A percentile compares a stretch with the other conserved stretches of the same genome.
Conservation (phyloP, 2,888 invertebrate species). For the Seira sanloemensis region DNA sequence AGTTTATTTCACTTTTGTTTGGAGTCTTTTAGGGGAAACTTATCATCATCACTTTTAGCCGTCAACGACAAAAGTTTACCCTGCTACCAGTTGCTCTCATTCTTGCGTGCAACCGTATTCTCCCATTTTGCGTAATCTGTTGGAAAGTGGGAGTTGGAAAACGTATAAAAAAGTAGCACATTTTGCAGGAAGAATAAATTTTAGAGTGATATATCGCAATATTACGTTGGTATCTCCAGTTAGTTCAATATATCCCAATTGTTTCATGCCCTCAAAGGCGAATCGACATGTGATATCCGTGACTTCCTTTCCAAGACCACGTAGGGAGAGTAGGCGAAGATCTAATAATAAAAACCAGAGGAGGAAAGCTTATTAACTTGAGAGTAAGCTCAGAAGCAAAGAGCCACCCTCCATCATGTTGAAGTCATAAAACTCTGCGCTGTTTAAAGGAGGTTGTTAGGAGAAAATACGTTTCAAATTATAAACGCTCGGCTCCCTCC, state of each 20-base stretch:
- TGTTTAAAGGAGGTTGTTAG: background rate
- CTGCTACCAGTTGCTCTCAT: constrained; percentile 16
- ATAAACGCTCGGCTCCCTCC: constrained; percentile 24
- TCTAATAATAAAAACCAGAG: constrained; percentile 25
- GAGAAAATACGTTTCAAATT: constrained; percentile 27
- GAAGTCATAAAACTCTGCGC: background rate
- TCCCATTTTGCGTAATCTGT: constrained; percentile 28
- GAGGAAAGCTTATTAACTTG: background rate
- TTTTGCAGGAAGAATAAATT: too few species aligned
- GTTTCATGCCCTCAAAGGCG: constrained; percentile 49
- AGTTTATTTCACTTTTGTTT: too few species aligned
- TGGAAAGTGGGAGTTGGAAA: too few species aligned
- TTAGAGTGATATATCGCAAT: too few species aligned
- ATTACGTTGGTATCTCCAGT: constrained; percentile 53
- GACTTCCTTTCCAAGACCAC: constrained; percentile 51
- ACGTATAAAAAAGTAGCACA: background rate
- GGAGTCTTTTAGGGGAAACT: too few species aligned
- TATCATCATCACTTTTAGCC: too few species aligned
- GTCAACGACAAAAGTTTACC: constrained; percentile 23
- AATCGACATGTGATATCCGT: constrained; percentile 60
- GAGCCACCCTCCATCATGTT: too few species aligned
- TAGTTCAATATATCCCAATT: constrained; percentile 53
- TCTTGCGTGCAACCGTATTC: constrained; percentile 21
- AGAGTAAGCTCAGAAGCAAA: background rate
- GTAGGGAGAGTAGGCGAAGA: constrained; percentile 51